A percentile compares a stretch with the other conserved stretches of the same genome.
Evolutionary conservation across 2,797 vertebrate species (phyloP).

Genomic region (Acanthiza pusilla): DNA sequence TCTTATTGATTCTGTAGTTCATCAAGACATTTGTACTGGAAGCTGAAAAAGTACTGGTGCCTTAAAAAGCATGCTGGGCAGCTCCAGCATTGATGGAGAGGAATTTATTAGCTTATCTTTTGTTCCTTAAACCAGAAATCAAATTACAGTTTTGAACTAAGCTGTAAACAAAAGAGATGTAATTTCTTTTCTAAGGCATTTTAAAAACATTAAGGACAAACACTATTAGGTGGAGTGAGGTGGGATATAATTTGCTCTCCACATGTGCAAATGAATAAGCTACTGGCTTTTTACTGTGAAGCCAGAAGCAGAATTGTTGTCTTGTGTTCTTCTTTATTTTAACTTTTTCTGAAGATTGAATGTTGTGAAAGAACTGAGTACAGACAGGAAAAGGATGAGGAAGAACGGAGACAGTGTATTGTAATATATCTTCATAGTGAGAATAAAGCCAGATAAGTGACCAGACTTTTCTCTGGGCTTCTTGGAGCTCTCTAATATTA

Average conservation of each 20-base stretch:
- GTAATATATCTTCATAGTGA: not conserved
- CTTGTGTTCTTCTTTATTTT: not conserved
- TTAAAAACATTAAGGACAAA: not conserved
- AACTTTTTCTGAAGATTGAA: not conserved
- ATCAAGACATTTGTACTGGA: not conserved
- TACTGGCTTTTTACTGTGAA: not conserved
- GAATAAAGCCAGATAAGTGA: not conserved
- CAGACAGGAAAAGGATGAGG: not conserved
- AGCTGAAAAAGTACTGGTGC: not conserved
- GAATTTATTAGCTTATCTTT: not conserved
- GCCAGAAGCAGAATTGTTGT: not conserved
- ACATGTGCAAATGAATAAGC: not conserved
- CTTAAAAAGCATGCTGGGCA: not conserved
- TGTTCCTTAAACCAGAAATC: not conserved
- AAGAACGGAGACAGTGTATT: not conserved
- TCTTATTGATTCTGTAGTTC: not conserved
- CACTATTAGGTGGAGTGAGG: not conserved
- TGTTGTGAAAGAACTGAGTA: not conserved
- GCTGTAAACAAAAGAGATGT: not conserved
- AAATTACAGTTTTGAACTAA: not conserved
- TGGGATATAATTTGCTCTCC: not conserved
- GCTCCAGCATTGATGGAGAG: not conserved
- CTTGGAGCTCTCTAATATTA: not conserved
- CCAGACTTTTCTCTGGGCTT: not conserved
- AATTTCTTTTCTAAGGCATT: not conserved